Evolutionary conservation across 1,140 invertebrate genomes (phyloP), one percentile per base, ranked within the genome.

Genomic region (Orius laevigatus): DNA sequence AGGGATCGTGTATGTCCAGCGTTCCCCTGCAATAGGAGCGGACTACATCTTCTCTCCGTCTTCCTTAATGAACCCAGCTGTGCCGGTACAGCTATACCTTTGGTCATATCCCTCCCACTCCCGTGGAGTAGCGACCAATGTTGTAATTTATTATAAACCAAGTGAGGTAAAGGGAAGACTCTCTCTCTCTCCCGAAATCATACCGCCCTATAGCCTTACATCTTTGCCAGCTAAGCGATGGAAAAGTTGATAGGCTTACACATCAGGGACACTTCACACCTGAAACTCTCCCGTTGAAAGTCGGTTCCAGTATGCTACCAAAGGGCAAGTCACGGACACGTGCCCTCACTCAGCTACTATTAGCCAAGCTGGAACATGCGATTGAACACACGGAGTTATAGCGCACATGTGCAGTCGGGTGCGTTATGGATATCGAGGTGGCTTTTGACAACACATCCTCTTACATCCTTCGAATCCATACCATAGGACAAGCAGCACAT

Each of bases 101-200:
- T 12, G 33, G 51, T 12, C 42, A 50, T 14, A 38, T 50, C 14
- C n/a, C n/a, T n/a, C n/a, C 53, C 53, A 11, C 19, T 33, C 9
- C 12, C 4, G n/a, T 56, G 47, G 46, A 40, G 39, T n/a, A 20
- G 20, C 15, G 36, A 48, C 42, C 2, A 43, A 32, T 25, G 46
- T 56, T 2, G 34, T 52, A n/a, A 1, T 55, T 51, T 19, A 55
- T 56, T n/a, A n/a, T n/a, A n/a, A 16, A 49, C 55, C 1, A 56
- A 56, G 36, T 42, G 51, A 0, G 55, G 51, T 9, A 25, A 31
- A 35, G 19, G 2, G 41, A 41, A n/a, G 25, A 25, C n/a, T n/a
- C n/a, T n/a, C n/a, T n/a, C 25, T 3, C 25, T 32, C 49, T 54
- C 46, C 19, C 36, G 2, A 14, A 46, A 14, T 43, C 48, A 9